A percentile compares a stretch with the other conserved stretches of the same genome.
These are phyloP conservation scores for Rhadina sibilatrix DNA, from an alignment of 2,113 vertebrate genomes.

Conservation along the genomic window DNA sequence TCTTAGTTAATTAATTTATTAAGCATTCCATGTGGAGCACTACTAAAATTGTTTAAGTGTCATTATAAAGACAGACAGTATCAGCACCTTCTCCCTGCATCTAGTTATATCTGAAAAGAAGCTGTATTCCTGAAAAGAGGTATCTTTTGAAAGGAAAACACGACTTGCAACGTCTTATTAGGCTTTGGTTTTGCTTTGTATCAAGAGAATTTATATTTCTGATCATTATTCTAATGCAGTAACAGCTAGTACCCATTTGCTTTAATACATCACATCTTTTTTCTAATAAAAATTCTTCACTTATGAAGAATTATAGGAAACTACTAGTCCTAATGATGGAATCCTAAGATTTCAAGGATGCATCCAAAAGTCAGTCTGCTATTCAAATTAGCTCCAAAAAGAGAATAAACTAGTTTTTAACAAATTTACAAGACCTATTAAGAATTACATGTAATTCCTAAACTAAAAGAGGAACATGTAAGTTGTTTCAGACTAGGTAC, in stretches of 20 bases:
- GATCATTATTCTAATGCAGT: neutral
- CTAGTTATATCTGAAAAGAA: neutral
- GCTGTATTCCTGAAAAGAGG: neutral
- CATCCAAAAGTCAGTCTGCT: neutral
- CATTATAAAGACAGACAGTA: neutral
- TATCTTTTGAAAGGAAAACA: neutral
- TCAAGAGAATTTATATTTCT: neutral
- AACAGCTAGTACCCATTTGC: neutral
- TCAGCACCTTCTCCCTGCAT: neutral
- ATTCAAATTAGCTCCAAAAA: neutral
- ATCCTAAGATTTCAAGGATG: neutral
- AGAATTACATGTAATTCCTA: neutral
- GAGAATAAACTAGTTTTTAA: neutral
- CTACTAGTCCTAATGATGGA: neutral
- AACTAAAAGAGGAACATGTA: neutral
- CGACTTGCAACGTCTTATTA: neutral
- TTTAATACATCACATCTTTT: neutral
- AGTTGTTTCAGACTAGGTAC: neutral
- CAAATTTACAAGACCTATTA: neutral
- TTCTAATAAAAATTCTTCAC: neutral
- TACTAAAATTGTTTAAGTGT: neutral
- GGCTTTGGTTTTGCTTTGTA: neutral
- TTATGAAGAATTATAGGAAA: neutral
- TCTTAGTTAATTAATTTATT: neutral
- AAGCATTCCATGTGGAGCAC: neutral